phyloP scores from a whole-genome alignment of 2,888 invertebrate species.

The Portevinia maculata region DNA sequence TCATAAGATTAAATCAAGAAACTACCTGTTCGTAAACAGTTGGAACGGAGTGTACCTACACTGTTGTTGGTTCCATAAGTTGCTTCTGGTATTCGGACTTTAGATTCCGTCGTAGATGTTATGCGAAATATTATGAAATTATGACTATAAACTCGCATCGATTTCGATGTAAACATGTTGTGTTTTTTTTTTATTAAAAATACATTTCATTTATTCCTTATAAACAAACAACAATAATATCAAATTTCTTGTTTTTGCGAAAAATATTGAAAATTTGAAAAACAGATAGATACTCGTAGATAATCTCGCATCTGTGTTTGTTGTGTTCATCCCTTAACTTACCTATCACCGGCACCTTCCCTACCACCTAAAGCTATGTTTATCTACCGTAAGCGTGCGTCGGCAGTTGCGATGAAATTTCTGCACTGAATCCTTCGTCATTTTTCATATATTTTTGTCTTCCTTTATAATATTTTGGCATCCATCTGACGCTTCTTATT shows the following conservation, averaged over 20 bases:
- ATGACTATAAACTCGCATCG: slow-evolving; percentile 56
- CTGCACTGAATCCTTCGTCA: slow-evolving; percentile 27
- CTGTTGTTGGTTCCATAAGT: no score
- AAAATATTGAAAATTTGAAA: slow-evolving; percentile 25
- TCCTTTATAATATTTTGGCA: slow-evolving; percentile 8
- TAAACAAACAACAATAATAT: slow-evolving; percentile 11
- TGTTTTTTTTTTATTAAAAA: slow-evolving; percentile 43
- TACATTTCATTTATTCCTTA: slow-evolving; percentile 31
- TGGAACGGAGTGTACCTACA: no score
- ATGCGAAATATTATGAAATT: slow-evolving; percentile 28
- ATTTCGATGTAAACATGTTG: slow-evolving; percentile 54
- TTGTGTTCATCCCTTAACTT: neutral
- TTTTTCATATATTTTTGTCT: slow-evolving; percentile 12
- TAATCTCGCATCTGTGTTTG: neutral
- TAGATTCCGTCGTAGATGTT: slow-evolving; percentile 24
- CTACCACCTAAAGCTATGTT: neutral
- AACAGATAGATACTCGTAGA: neutral
- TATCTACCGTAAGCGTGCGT: slow-evolving; percentile 2
- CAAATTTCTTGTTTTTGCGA: slow-evolving; percentile 14
- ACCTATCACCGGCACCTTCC: neutral
- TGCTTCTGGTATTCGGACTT: slow-evolving; percentile 45
- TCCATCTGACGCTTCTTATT: slow-evolving; percentile 24
- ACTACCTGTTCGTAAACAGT: no score
- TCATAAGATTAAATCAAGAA: no score
- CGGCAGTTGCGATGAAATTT: slow-evolving; percentile 10